phyloP scores from a whole-genome alignment of 2,888 invertebrate species.

The Cryptocephalus moraei region DNA sequence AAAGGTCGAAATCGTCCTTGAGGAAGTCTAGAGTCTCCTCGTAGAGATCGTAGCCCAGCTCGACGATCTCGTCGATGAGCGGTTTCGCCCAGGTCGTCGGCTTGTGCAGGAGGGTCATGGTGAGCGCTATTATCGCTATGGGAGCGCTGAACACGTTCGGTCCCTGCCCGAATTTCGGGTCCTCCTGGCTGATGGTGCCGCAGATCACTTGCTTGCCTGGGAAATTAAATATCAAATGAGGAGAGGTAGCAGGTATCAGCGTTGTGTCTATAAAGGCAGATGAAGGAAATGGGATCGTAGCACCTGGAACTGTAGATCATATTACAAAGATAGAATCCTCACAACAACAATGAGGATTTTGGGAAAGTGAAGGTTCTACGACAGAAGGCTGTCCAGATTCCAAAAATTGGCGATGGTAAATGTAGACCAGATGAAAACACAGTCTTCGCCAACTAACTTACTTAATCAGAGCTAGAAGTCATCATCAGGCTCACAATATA shows the following conservation, averaged over 20 bases:
- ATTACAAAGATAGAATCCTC: too few species aligned
- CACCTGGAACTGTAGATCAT: too few species aligned
- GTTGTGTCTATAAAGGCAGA: too few species aligned
- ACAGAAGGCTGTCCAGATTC: too few species aligned
- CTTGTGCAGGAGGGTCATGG: constrained; percentile 48
- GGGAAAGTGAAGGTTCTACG: too few species aligned
- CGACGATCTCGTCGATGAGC: constrained; percentile 46
- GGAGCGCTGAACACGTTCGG: constrained; percentile 44
- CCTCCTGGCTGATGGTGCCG: constrained; percentile 41
- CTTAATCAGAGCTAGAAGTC: too few species aligned
- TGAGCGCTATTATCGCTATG: constrained; percentile 46
- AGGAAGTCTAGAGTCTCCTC: constrained; percentile 41
- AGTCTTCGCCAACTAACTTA: too few species aligned
- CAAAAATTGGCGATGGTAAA: too few species aligned
- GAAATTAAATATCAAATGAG: neutral
- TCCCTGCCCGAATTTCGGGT: constrained; percentile 42
- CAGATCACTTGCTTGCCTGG: constrained; percentile 27
- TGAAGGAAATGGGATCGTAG: neutral
- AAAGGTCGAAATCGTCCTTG: constrained; percentile 45
- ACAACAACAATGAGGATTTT: too few species aligned
- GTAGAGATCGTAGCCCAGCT: constrained; percentile 41
- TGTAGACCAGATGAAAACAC: too few species aligned
- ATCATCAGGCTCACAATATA: too few species aligned
- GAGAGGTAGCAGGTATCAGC: neutral
- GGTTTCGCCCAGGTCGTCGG: constrained; percentile 49